Percentiles rank a stretch among this genome's conserved stretches.
These are phyloP conservation scores for Amphipyra berbera DNA, from an alignment of 2,888 invertebrate species.

Conservation along the genomic window DNA sequence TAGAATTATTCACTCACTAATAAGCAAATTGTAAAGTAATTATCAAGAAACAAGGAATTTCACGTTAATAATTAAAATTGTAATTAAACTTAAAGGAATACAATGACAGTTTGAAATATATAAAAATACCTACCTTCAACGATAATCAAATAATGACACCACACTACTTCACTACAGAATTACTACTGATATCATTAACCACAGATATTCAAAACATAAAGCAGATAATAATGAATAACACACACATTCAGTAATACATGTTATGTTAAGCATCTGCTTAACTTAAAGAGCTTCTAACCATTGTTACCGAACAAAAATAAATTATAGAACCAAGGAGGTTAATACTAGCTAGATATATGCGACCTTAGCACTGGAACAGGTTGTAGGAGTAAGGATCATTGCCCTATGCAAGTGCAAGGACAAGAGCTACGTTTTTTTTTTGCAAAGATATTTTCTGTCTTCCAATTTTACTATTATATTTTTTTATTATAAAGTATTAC, in stretches of 20 bases:
- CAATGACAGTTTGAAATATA: too few species aligned
- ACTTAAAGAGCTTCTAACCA: neutral
- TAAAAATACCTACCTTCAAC: too few species aligned
- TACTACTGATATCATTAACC: constrained; percentile 18
- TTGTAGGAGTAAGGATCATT: constrained; percentile 46
- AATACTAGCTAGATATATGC: constrained; percentile 7
- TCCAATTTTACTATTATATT: neutral
- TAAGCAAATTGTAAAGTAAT: too few species aligned
- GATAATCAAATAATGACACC: neutral
- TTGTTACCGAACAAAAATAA: constrained; percentile 15
- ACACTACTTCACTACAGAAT: constrained; percentile 18
- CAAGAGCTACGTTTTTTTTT: constrained; percentile 23
- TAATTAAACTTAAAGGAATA: too few species aligned
- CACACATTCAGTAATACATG: constrained; percentile 5
- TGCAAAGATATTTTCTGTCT: neutral
- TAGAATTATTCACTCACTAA: too few species aligned
- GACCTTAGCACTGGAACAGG: constrained; percentile 29
- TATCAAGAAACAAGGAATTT: too few species aligned
- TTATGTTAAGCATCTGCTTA: neutral
- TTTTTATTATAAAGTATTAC: neutral
- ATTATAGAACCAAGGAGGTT: constrained; percentile 8
- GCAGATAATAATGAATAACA: constrained; percentile 9
- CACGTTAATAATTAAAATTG: too few species aligned
- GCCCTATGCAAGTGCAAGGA: constrained; percentile 39
- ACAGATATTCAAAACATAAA: constrained; percentile 23